Base-by-base conservation (phyloP, 2,888 invertebrate genomes). In the Merodon equestris region DNA sequence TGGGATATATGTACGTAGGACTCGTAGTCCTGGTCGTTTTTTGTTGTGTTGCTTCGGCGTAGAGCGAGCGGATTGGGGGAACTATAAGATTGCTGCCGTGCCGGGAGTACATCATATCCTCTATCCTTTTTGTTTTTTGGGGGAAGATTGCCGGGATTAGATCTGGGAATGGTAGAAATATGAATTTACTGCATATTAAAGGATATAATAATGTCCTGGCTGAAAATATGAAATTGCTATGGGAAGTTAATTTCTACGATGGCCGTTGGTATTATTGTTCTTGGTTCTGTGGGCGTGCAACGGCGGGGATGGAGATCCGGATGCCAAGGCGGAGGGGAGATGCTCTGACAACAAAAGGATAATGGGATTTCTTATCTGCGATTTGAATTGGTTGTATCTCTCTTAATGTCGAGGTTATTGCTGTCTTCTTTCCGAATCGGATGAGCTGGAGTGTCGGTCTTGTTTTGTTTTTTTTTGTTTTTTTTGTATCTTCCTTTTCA, bases 151-250 rank as follows among this genome's bases (percentile, higher is more conserved):
- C 74, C 50, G 48, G 79, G 79, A 79, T 79, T 79, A 79, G 79
- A 79, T 79, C 73, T 79, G 70, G 58, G 57, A 79, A 79, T 79
- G 79, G 74, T 60, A 79, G 79, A 79, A 74, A 79, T 79, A 79
- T 79, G 79, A 79, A 79, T 79, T 79, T 79, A 79, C 79, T 79
- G 79, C 79, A 79, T 79, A 79, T 79, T 79, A 79, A 79, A 79
- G 79, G 79, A 79, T 79, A 79, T 79, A 79, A 79, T 79, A 79
- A 79, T 79, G 79, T 79, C 79, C 79, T 74, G 79, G 74, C 68
- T 79, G 79, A 79, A 79, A 79, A 79, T 79, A 79, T 79, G 79
- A 79, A 79, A 79, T 79, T 79, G 79, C 79, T 74, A 79, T 79
- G 73, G 74, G 74, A 79, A 79, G 79, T 79, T 79, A 79, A 79